These are phyloP conservation scores for Biston betularia DNA, from an alignment of 2,888 invertebrate genomes.

Conservation along the genomic window DNA sequence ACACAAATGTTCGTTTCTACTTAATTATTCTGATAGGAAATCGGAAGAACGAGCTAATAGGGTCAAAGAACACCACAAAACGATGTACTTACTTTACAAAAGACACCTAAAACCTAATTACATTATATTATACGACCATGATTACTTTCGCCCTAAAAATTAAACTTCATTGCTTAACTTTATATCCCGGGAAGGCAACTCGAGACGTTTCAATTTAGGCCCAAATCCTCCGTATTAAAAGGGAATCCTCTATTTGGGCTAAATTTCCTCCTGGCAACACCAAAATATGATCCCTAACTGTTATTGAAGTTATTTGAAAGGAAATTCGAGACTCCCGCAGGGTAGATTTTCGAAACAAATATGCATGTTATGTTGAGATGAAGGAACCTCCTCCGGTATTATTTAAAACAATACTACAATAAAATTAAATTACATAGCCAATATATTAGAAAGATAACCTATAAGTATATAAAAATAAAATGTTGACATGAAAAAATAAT, in stretches of 20 bases:
- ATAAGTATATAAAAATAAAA: no score
- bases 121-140: conserved; percentile 26
- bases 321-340: conserved; percentile 25
- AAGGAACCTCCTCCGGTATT: no score
- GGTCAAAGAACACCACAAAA: no score
- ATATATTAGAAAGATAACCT: no score
- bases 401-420: no score
- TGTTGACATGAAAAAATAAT: no score
- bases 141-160: conserved; percentile 43
- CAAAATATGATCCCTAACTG: conserved; percentile 38
- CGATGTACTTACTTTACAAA: background rate
- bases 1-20: no score
- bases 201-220: conserved; percentile 41
- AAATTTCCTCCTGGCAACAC: conserved; percentile 37
- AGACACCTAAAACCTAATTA: conserved; percentile 11
- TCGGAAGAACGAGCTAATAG: no score
- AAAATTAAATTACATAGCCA: no score
- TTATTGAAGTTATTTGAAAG: conserved; percentile 37
- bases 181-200: conserved; percentile 35
- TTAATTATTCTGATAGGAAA: no score
- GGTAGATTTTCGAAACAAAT: conserved; percentile 18
- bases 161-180: conserved; percentile 40
- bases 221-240: conserved; percentile 42
- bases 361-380: no score
- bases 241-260: conserved; percentile 39